Evolutionary conservation across 1,140 invertebrate species (phyloP).

Genomic region (Sycophaga agraensis): DNA sequence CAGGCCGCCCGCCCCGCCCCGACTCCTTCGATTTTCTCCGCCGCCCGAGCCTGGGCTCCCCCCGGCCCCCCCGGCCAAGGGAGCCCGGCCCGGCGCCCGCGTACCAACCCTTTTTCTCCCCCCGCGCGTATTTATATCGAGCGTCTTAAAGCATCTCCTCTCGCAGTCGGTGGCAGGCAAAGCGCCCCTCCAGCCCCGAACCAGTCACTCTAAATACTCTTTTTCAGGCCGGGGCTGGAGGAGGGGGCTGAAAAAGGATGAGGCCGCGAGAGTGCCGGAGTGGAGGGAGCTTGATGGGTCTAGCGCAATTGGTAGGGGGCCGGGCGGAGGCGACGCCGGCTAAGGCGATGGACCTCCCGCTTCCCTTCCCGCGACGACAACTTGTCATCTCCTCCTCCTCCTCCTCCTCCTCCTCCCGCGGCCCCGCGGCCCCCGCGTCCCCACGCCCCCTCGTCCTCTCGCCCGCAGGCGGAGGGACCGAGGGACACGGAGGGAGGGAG

Average conservation of each 20-base stretch:
- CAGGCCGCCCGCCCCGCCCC: conserved; percentile 23
- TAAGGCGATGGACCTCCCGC: conserved; percentile 30
- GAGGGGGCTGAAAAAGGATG: background rate
- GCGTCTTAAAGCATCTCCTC: conserved; percentile 57
- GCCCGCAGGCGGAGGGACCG: no score
- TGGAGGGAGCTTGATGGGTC: conserved; percentile 32
- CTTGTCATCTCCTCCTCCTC: conserved; percentile 18
- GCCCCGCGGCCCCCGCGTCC: background rate
- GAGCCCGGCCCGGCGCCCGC: background rate
- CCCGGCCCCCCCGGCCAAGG: background rate
- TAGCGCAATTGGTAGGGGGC: conserved; percentile 42
- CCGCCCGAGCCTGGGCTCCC: no score
- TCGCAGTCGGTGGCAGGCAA: conserved; percentile 32
- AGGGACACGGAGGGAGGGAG: background rate
- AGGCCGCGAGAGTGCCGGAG: background rate
- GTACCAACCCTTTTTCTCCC: conserved; percentile 57
- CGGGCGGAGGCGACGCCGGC: conserved; percentile 12
- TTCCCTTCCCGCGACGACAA: background rate
- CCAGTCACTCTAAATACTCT: conserved; percentile 46
- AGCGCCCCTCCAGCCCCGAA: no score
- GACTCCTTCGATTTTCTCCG: conserved; percentile 35
- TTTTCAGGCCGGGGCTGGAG: conserved; percentile 26
- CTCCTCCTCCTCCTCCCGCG: conserved; percentile 1
- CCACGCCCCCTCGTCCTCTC: conserved; percentile 15
- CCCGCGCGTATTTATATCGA: conserved; percentile 58